Evolutionary conservation across 30 jellyfish, hydroid and myxozoan species (phyloP).

Genomic region (Turritopsis rubra): DNA sequence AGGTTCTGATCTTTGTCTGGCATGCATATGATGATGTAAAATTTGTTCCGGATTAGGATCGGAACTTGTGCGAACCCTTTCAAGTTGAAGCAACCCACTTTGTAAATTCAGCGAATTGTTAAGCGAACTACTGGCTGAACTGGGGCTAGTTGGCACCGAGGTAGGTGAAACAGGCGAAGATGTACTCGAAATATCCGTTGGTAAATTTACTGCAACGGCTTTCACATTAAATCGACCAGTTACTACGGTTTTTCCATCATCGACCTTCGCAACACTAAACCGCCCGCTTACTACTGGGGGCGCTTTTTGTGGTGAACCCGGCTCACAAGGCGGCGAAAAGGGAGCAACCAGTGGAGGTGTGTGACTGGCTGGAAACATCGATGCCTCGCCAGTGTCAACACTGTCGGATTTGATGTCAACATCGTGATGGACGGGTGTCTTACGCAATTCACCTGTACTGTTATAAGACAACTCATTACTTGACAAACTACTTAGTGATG

Average conservation of each 20-base stretch:
- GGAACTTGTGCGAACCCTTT: not conserved
- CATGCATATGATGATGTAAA: not conserved
- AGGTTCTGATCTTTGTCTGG: conserved; percentile 16
- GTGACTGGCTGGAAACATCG: not conserved
- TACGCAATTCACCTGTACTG: not conserved
- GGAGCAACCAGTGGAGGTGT: not conserved
- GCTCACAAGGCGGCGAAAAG: conserved; percentile 24
- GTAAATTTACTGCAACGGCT: not conserved
- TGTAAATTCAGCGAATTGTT: not conserved
- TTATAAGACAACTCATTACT: not conserved
- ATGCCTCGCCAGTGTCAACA: not conserved
- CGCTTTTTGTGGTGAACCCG: conserved; percentile 20
- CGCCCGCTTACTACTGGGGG: conserved; percentile 1
- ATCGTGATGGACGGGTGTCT: not conserved
- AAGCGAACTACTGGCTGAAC: not conserved
- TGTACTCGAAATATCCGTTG: conserved; percentile 12
- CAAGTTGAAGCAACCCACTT: not conserved
- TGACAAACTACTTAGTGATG: conserved; percentile 11
- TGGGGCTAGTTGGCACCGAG: conserved; percentile 20
- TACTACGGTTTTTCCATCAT: not conserved
- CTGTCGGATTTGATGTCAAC: not conserved
- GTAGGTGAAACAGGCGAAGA: conserved; percentile 14
- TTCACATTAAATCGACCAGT: conserved; percentile 4
- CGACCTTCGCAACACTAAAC: conserved; percentile 12
- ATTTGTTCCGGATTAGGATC: conserved; percentile 11